These are phyloP conservation scores for Dendropsophus ebraccatus DNA, from an alignment of 2,113 vertebrate species.

Conservation along the genomic window DNA sequence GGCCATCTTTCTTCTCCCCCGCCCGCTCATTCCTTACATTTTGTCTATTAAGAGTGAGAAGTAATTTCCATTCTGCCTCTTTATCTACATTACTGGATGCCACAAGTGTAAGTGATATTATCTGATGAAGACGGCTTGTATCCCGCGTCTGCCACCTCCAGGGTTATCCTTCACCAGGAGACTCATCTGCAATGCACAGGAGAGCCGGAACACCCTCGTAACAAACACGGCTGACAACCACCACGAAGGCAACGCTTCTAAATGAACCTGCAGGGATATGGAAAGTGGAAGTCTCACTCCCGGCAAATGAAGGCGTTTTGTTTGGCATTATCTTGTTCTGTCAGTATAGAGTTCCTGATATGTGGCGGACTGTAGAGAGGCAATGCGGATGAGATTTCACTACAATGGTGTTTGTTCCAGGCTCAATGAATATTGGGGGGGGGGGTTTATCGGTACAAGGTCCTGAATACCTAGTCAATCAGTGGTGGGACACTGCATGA, in stretches of 20 bases:
- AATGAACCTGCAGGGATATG: conserved; percentile 20
- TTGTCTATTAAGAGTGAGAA: conserved; percentile 44
- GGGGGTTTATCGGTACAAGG: no score
- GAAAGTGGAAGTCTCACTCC: neutral
- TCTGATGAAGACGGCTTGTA: conserved; percentile 22
- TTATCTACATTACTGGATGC: conserved; percentile 19
- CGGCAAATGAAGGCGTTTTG: no score
- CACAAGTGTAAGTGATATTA: conserved; percentile 34
- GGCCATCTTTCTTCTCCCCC: neutral
- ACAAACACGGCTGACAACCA: conserved; percentile 19
- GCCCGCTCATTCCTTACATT: conserved; percentile 18
- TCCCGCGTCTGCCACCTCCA: conserved; percentile 19
- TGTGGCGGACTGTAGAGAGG: no score
- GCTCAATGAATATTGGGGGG: no score
- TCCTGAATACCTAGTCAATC: no score
- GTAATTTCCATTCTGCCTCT: conserved; percentile 51
- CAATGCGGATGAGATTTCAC: no score
- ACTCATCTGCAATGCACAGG: conserved; percentile 4
- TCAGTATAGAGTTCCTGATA: no score
- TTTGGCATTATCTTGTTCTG: no score
- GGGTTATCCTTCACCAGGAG: conserved; percentile 2
- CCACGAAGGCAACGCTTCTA: neutral
- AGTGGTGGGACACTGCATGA: no score
- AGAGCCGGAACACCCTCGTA: neutral
- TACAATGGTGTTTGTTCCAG: no score